phyloP scores from a whole-genome alignment of 2,888 invertebrate genomes.

The Andrena chrysosceles region DNA sequence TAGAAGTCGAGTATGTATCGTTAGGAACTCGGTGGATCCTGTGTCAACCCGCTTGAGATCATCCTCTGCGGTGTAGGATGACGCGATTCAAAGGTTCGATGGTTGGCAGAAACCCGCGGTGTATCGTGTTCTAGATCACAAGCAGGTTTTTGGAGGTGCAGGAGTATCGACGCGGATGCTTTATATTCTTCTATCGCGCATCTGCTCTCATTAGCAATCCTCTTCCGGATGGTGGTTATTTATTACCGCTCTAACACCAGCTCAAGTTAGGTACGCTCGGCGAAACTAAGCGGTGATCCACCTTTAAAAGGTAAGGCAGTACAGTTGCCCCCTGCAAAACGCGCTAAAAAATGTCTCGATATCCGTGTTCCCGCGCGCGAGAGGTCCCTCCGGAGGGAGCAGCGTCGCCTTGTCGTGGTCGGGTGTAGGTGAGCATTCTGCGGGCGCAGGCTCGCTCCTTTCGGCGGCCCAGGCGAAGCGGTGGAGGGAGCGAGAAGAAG shows the following conservation, averaged over 20 bases:
- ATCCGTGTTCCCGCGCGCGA: conserved; percentile 53
- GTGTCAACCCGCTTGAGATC: conserved; percentile 69
- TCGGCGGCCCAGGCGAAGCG: conserved; percentile 30
- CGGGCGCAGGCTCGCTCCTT: conserved; percentile 39
- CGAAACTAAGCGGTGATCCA: no score
- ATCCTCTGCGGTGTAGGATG: conserved; percentile 74
- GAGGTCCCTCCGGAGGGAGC: not conserved
- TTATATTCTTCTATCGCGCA: no score
- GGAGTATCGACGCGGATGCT: conserved; percentile 4
- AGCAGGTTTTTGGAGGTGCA: conserved; percentile 14
- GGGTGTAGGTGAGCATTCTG: conserved; percentile 55
- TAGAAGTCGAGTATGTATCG: conserved; percentile 57
- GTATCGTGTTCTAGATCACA: conserved; percentile 61
- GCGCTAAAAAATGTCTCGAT: conserved; percentile 56
- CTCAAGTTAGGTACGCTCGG: no score
- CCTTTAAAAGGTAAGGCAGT: no score
- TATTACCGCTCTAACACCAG: no score
- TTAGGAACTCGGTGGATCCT: conserved; percentile 65
- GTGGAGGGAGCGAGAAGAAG: conserved; percentile 7
- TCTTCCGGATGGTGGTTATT: no score
- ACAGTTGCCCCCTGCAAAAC: not conserved
- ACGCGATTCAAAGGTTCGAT: conserved; percentile 71
- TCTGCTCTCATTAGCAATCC: no score
- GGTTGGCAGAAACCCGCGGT: conserved; percentile 62
- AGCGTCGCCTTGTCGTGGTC: not conserved